Percentiles rank a stretch among this genome's conserved stretches.
Conservation (phyloP, 2,888 invertebrate genomes). For the Gisinianus flammeolus region DNA sequence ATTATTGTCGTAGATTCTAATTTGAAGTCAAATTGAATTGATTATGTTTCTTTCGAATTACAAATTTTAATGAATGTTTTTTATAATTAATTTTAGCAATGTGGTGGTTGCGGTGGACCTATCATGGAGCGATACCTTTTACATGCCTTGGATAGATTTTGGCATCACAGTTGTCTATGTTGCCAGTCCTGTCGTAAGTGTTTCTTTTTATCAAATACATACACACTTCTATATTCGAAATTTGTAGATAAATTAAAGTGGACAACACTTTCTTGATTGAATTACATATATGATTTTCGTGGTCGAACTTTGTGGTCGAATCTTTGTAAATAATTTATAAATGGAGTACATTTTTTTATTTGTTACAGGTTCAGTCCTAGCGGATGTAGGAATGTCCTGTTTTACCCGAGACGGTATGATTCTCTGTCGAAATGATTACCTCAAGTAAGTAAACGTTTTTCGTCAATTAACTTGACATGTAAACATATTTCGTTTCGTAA, state of each 20-base stretch:
- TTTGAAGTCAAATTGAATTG: too few relatives aligned
- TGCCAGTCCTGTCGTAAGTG: slow-evolving; percentile 77
- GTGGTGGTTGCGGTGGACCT: slow-evolving; percentile 73
- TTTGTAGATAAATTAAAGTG: too few relatives aligned
- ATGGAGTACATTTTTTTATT: too few relatives aligned
- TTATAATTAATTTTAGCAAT: slow-evolving; percentile 17
- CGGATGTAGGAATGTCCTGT: slow-evolving; percentile 89
- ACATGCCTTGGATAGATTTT: slow-evolving; percentile 90
- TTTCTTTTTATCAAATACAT: too few relatives aligned
- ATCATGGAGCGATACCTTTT: slow-evolving; percentile 90
- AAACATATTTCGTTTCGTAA: neutral
- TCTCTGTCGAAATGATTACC: slow-evolving; percentile 93
- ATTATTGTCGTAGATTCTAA: too few relatives aligned
- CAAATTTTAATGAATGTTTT: neutral
- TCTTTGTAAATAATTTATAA: too few relatives aligned
- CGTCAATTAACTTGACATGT: neutral
- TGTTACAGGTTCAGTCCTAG: slow-evolving; percentile 65
- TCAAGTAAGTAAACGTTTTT: slow-evolving; percentile 73
- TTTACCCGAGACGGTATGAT: slow-evolving; percentile 93
- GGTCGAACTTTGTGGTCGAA: neutral
- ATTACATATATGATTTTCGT: neutral
- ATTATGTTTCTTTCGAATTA: too few relatives aligned
- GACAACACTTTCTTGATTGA: slow-evolving; percentile 68
- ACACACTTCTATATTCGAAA: too few relatives aligned
- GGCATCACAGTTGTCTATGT: slow-evolving; percentile 95